These are phyloP conservation scores for Eudiplozoon nipponicum DNA, from an alignment of 2,888 invertebrate species.

Conservation along the genomic window DNA sequence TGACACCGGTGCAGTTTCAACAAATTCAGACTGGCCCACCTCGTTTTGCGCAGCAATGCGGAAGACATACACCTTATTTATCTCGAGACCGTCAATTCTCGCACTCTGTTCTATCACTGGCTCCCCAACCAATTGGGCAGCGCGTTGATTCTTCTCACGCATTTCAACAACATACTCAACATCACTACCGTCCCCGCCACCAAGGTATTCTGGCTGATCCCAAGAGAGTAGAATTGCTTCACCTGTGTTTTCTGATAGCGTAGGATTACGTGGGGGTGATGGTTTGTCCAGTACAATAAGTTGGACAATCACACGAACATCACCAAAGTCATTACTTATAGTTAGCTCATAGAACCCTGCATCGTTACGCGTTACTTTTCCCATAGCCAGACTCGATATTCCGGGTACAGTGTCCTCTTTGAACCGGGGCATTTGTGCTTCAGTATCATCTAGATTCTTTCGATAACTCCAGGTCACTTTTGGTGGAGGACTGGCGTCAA, in stretches of 20 bases:
- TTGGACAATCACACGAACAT: constrained; percentile 10
- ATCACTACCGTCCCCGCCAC: not conserved
- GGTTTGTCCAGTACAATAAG: constrained; percentile 21
- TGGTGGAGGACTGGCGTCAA: constrained; percentile 18
- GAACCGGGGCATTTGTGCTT: too few relatives aligned
- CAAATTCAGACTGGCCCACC: constrained; percentile 15
- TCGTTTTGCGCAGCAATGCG: constrained; percentile 13
- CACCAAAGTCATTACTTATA: constrained; percentile 22
- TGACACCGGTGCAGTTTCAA: constrained; percentile 12
- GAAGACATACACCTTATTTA: constrained; percentile 14
- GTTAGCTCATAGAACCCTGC: constrained; percentile 19
- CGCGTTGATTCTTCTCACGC: constrained; percentile 8
- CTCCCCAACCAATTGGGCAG: not conserved
- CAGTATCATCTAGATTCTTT: too few relatives aligned
- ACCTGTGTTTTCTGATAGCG: constrained; percentile 19
- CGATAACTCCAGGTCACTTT: constrained; percentile 19
- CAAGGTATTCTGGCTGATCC: constrained; percentile 10
- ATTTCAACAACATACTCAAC: constrained; percentile 12
- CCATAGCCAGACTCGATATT: too few relatives aligned
- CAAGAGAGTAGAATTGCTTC: constrained; percentile 5
- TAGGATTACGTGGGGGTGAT: constrained; percentile 21
- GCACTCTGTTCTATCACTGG: not conserved
- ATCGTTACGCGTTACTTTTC: constrained; percentile 14
- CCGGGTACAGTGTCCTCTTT: too few relatives aligned
- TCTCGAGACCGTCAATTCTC: constrained; percentile 1